These are phyloP conservation scores for Drosophila equinoxialis DNA, from an alignment of 1,140 invertebrate species.

Conservation along the genomic window DNA sequence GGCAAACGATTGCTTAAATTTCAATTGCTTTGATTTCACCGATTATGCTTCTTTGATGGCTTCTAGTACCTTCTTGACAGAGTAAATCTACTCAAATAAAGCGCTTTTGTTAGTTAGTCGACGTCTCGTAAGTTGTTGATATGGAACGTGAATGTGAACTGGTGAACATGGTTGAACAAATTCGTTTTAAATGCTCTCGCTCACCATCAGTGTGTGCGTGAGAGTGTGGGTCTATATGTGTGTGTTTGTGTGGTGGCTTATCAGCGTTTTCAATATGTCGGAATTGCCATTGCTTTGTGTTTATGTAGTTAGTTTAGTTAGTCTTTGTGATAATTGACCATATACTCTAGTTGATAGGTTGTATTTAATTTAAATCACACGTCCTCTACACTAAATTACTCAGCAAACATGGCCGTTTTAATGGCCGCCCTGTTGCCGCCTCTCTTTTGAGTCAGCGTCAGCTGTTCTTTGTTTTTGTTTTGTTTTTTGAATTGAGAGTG, in stretches of 20 bases:
- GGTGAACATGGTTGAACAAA: constrained; percentile 52
- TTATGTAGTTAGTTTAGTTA: constrained; percentile 35
- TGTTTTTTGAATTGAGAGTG: constrained; percentile 13
- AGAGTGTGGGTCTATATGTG: constrained; percentile 20
- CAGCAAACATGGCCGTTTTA: constrained; percentile 16
- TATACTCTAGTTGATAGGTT: constrained; percentile 62
- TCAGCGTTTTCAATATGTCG: constrained; percentile 68
- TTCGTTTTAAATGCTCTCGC: constrained; percentile 75
- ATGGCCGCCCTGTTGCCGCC: constrained; percentile 51
- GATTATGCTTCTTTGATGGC: constrained; percentile 33
- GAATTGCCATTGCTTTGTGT: constrained; percentile 41
- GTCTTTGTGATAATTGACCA: constrained; percentile 65
- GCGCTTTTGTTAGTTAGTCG: constrained; percentile 44
- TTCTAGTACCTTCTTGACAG: constrained; percentile 69
- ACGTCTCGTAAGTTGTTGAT: constrained; percentile 35
- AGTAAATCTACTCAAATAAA: constrained; percentile 47
- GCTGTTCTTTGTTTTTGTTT: constrained; percentile 78
- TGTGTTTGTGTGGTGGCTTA: constrained; percentile 48
- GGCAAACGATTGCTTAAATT: constrained; percentile 84
- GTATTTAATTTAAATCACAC: constrained; percentile 67
- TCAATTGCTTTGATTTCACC: constrained; percentile 42
- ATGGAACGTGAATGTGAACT: constrained; percentile 50
- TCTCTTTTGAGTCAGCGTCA: constrained; percentile 50
- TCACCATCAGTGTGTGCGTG: constrained; percentile 25
- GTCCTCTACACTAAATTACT: constrained; percentile 59